Percentiles rank a stretch among this genome's conserved stretches.
Evolutionary conservation across 2,113 vertebrate genomes (phyloP).

Genomic region (Silurus meridionalis): DNA sequence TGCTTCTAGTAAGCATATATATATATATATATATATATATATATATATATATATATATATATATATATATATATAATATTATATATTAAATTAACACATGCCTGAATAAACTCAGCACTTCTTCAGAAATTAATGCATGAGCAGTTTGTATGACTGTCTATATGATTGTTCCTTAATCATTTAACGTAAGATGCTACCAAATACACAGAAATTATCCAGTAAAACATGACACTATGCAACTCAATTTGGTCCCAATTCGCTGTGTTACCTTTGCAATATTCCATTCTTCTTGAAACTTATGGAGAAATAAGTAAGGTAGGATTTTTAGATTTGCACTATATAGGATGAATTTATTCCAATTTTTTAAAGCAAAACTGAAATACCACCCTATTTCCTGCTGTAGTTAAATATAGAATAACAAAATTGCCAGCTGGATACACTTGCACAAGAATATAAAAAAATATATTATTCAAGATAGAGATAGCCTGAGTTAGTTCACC

Average conservation of each 20-base stretch:
- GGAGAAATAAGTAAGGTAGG: not conserved
- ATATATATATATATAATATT: too few relatives aligned
- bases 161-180: not conserved
- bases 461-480: conserved; percentile 32
- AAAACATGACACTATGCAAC: not conserved
- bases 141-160: not conserved
- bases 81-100: too few relatives aligned
- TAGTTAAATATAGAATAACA: not conserved
- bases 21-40: too few relatives aligned
- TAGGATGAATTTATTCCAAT: not conserved
- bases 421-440: not conserved
- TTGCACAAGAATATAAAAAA: not conserved
- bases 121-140: not conserved
- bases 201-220: not conserved
- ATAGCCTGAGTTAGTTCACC: conserved; percentile 51
- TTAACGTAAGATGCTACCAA: not conserved
- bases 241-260: too few relatives aligned
- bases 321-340: not conserved
- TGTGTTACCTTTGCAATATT: not conserved
- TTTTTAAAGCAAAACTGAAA: not conserved
- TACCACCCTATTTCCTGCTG: not conserved
- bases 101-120: too few relatives aligned
- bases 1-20: too few relatives aligned
- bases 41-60: too few relatives aligned
- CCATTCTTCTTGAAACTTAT: not conserved